Evolutionary conservation across 30 jellyfish, hydroid and myxozoan genomes (phyloP).

Genomic region (Rhopilema esculentum): DNA sequence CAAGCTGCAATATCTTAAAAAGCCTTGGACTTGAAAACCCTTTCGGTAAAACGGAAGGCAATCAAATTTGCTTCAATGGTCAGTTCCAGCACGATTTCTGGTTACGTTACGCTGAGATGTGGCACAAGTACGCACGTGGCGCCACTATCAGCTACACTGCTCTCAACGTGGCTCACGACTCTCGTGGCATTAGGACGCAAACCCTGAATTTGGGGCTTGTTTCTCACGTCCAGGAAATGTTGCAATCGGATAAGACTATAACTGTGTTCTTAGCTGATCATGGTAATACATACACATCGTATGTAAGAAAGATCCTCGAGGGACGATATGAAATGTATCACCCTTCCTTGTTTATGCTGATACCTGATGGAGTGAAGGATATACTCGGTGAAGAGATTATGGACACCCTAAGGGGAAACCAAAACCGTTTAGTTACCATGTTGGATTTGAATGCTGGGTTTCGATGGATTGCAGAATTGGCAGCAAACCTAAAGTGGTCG

Average conservation of each 20-base stretch:
- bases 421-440: slow-evolving; percentile 72
- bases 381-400: slow-evolving; percentile 70
- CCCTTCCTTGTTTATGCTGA: slow-evolving; percentile 86
- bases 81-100: slow-evolving; percentile 72
- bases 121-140: slow-evolving; percentile 20
- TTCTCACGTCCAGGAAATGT: slow-evolving; percentile 29
- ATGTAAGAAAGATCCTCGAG: slow-evolving; percentile 55
- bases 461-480: slow-evolving; percentile 46
- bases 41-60: slow-evolving; percentile 59
- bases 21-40: slow-evolving; percentile 51
- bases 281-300: slow-evolving; percentile 88
- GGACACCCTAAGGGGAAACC: slow-evolving; percentile 74
- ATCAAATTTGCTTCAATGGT: slow-evolving; percentile 79
- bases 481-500: slow-evolving; percentile 9
- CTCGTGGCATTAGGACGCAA: slow-evolving; percentile 81
- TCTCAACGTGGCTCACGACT: slow-evolving; percentile 87
- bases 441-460: slow-evolving; percentile 74
- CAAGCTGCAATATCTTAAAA: slow-evolving; percentile 76
- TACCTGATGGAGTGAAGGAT: slow-evolving; percentile 67
- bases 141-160: slow-evolving; percentile 71
- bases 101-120: slow-evolving; percentile 23
- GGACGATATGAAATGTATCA: slow-evolving; percentile 86
- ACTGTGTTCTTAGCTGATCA: slow-evolving; percentile 89
- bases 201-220: slow-evolving; percentile 69
- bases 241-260: slow-evolving; percentile 66